Evolutionary conservation across 2,113 vertebrate genomes (phyloP).

Genomic region (Electrona antarctica): DNA sequence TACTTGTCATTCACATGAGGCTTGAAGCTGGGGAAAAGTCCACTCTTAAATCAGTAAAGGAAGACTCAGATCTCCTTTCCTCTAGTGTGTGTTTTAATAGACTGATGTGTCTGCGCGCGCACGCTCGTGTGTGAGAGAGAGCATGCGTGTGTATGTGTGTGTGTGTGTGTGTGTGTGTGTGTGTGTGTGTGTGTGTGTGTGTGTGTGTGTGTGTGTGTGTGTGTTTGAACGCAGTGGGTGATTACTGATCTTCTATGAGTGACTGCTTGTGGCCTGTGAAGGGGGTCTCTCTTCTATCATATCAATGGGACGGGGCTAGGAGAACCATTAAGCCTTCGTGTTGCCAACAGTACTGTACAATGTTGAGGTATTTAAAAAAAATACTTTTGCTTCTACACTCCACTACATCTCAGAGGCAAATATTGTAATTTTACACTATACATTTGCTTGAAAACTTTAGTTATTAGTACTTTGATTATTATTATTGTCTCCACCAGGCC

Average conservation of each 20-base stretch:
- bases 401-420: too few relatives aligned
- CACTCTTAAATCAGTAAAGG: conserved; percentile 50
- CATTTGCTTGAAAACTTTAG: too few relatives aligned
- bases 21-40: conserved; percentile 58
- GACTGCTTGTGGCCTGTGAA: conserved; percentile 47
- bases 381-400: too few relatives aligned
- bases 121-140: too few relatives aligned
- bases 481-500: too few relatives aligned
- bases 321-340: conserved; percentile 77
- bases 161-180: background rate
- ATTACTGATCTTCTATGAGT: conserved; percentile 70
- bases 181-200: background rate
- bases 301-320: conserved; percentile 61
- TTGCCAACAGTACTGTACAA: too few relatives aligned
- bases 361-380: too few relatives aligned
- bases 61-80: conserved; percentile 48
- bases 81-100: conserved; percentile 47
- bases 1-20: conserved; percentile 75
- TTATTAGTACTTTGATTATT: too few relatives aligned
- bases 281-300: conserved; percentile 66
- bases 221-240: conserved; percentile 43
- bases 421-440: too few relatives aligned
- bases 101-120: too few relatives aligned
- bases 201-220: background rate
- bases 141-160: background rate